These are phyloP conservation scores for Shargacucullia verbasci DNA, from an alignment of 2,888 invertebrate genomes.

Conservation along the genomic window DNA sequence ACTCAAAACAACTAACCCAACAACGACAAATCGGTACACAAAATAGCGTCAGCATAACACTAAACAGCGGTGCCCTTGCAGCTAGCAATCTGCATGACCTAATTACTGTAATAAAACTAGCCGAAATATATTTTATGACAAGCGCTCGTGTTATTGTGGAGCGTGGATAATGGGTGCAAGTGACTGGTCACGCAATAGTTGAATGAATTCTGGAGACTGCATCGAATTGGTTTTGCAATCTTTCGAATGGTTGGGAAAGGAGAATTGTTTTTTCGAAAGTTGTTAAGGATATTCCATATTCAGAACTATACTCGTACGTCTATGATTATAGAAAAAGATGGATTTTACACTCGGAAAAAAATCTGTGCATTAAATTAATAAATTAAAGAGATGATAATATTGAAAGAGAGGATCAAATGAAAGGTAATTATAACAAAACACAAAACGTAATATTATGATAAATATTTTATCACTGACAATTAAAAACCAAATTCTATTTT, in stretches of 20 bases:
- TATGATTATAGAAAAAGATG: no score
- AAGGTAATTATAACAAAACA: no score
- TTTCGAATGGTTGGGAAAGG: background rate
- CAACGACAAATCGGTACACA: constrained; percentile 8
- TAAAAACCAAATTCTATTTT: no score
- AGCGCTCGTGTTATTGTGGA: constrained; percentile 46
- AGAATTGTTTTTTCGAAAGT: no score
- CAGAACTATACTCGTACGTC: no score
- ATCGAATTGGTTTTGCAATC: constrained; percentile 21
- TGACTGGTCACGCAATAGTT: constrained; percentile 29
- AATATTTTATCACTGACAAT: no score
- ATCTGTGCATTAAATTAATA: no score
- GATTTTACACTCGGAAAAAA: no score
- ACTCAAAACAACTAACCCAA: constrained; percentile 18
- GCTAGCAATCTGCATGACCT: constrained; percentile 51
- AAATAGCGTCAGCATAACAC: constrained; percentile 33
- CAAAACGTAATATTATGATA: no score
- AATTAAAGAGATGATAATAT: no score
- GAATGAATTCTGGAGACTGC: constrained; percentile 31
- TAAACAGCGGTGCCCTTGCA: constrained; percentile 44
- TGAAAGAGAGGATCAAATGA: no score
- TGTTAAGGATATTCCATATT: no score
- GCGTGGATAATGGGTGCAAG: constrained; percentile 44
- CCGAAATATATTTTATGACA: constrained; percentile 71
- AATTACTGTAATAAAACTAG: constrained; percentile 61